A percentile compares a stretch with the other conserved stretches of the same genome.
phyloP scores from a whole-genome alignment of 1,140 invertebrate genomes.

The Bombus confusus region DNA sequence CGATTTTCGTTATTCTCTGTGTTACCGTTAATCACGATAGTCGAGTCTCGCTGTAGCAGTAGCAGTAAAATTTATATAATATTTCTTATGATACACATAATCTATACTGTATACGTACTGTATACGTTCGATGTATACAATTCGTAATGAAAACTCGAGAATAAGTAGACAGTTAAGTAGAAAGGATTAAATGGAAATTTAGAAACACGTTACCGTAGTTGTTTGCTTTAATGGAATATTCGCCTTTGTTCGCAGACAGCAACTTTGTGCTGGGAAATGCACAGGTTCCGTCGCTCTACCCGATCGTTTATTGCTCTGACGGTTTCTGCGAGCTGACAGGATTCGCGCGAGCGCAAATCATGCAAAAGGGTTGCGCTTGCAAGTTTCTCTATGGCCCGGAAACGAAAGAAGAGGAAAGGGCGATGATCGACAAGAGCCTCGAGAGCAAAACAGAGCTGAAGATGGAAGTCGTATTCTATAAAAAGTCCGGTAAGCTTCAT shows the following conservation, averaged over 20 bases:
- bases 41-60: too few relatives aligned
- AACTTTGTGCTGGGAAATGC: conserved; percentile 99
- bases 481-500: conserved; percentile 92
- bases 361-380: conserved; percentile 98
- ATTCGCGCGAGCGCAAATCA: conserved; percentile 95
- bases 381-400: conserved; percentile 97
- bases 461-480: conserved; percentile 96
- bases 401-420: conserved; percentile 93
- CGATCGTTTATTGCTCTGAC: conserved; percentile 99
- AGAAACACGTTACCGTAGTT: neutral
- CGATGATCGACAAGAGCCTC: conserved; percentile 94
- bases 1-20: too few relatives aligned
- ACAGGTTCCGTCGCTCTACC: conserved; percentile 93
- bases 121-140: too few relatives aligned
- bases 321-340: conserved; percentile 98
- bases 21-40: too few relatives aligned
- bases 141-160: too few relatives aligned
- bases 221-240: conserved; percentile 1
- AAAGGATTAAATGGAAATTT: neutral
- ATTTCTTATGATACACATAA: too few relatives aligned
- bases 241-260: conserved; percentile 90
- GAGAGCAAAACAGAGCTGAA: conserved; percentile 96
- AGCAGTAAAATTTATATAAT: too few relatives aligned
- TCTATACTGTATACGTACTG: too few relatives aligned
- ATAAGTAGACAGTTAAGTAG: too few relatives aligned